Percentiles rank a stretch among this genome's conserved stretches.
These are phyloP conservation scores for Octomys mimax DNA, from an alignment of 2,797 vertebrate species.

Conservation along the genomic window DNA sequence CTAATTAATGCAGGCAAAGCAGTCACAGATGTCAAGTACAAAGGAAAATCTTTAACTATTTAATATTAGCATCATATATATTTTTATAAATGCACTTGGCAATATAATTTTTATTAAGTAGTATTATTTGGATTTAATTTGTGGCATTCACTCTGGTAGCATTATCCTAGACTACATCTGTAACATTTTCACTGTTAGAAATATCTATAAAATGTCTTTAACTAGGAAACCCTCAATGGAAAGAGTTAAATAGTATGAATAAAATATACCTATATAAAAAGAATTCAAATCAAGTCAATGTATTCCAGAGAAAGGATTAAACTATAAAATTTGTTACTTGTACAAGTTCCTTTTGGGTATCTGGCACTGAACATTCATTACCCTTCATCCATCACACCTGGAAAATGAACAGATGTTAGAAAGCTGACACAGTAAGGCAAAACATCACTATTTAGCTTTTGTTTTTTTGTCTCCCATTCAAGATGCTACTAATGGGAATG, in stretches of 20 bases:
- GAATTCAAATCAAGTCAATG: conserved; percentile 34
- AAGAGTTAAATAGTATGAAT: conserved; percentile 36
- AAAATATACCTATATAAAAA: not conserved
- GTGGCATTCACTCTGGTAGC: not conserved
- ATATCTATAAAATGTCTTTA: not conserved
- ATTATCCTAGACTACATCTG: not conserved
- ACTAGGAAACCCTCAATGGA: conserved; percentile 17
- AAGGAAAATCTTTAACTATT: not conserved
- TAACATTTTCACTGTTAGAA: conserved; percentile 21
- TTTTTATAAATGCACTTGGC: conserved; percentile 4
- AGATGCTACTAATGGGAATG: conserved; percentile 70
- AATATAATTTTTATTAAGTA: not conserved
- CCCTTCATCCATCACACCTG: conserved; percentile 30
- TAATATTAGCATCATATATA: not conserved
- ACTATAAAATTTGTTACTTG: conserved; percentile 35
- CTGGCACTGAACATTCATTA: conserved; percentile 23
- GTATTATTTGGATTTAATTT: conserved; percentile 51
- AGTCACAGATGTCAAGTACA: not conserved
- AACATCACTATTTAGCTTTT: conserved; percentile 53
- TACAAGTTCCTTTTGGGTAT: not conserved
- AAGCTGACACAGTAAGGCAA: conserved; percentile 51
- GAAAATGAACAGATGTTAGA: conserved; percentile 54
- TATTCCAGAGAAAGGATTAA: conserved; percentile 31
- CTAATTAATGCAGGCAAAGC: not conserved
- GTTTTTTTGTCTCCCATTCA: conserved; percentile 53